A percentile compares a stretch with the other conserved stretches of the same genome.
Conservation (phyloP, 2,797 vertebrate genomes). For the Chaunax sp. region DNA sequence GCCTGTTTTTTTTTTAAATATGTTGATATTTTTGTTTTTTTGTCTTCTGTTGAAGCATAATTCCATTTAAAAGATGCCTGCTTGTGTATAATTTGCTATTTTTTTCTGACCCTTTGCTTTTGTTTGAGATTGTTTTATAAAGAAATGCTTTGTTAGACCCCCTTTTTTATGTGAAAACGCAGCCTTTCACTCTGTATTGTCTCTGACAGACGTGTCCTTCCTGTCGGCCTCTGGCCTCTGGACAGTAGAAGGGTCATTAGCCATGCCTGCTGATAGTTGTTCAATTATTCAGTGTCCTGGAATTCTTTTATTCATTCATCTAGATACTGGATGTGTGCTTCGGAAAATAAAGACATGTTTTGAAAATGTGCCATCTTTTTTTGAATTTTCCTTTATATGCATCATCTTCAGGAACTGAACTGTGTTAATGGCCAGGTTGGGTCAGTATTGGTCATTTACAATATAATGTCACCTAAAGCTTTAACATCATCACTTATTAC, state of each 20-base stretch:
- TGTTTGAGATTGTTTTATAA: conserved; percentile 54
- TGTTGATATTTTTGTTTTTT: conserved; percentile 50
- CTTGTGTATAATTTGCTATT: conserved; percentile 49
- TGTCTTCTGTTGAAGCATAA: conserved; percentile 43
- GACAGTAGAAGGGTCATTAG: conserved; percentile 56
- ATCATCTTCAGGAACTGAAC: conserved; percentile 5
- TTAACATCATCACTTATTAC: conserved; percentile 2
- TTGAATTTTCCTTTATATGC: conserved; percentile 6
- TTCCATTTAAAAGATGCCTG: conserved; percentile 64
- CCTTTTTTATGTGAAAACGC: conserved; percentile 70
- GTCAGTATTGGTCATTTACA: conserved; percentile 1
- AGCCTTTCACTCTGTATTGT: conserved; percentile 57
- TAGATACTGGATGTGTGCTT: conserved; percentile 85
- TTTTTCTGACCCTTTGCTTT: conserved; percentile 19
- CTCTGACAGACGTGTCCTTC: conserved; percentile 56
- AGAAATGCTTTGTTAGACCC: conserved; percentile 63
- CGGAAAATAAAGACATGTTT: conserved; percentile 85
- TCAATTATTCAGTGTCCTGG: conserved; percentile 77
- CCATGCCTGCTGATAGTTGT: conserved; percentile 80
- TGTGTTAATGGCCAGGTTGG: not conserved
- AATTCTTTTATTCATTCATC: conserved; percentile 78
- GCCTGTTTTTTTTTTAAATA: conserved; percentile 66
- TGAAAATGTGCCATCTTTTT: conserved; percentile 63
- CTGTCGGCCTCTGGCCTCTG: conserved; percentile 51
- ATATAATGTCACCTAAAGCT: not conserved